Evolutionary conservation across 2,113 vertebrate species (phyloP).

Genomic region (Struthidea cinerea): DNA sequence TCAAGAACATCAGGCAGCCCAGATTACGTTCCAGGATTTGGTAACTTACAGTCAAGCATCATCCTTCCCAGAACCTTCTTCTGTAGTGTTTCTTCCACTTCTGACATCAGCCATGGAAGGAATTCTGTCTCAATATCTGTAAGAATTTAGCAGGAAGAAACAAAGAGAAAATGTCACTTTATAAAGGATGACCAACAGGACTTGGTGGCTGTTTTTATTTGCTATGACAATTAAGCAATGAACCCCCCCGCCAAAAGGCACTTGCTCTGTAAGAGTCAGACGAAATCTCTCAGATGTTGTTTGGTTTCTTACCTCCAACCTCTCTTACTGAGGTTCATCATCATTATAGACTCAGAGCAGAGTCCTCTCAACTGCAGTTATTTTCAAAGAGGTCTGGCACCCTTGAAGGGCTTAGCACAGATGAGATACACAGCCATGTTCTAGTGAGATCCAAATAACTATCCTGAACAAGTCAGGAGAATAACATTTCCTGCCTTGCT

Average conservation of each 20-base stretch:
- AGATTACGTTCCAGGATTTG: not conserved
- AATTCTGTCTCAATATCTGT: conserved; percentile 88
- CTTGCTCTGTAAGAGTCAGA: not conserved
- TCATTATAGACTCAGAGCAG: not conserved
- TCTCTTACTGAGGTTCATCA: not conserved
- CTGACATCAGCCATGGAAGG: conserved; percentile 84
- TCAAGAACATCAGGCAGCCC: not conserved
- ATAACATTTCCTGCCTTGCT: conserved; percentile 13
- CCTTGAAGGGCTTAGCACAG: not conserved
- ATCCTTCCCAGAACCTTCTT: conserved; percentile 72
- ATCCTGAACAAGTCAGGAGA: not conserved
- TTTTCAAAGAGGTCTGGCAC: not conserved
- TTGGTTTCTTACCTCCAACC: not conserved
- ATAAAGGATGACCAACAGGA: not conserved
- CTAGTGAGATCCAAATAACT: not conserved
- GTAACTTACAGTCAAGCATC: conserved; percentile 86
- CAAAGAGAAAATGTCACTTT: not conserved
- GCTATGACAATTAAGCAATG: not conserved
- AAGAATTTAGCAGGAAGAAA: conserved; percentile 12
- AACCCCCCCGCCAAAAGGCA: not conserved
- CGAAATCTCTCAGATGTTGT: not conserved
- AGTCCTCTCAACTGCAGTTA: not conserved
- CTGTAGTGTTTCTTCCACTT: conserved; percentile 76
- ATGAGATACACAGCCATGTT: not conserved
- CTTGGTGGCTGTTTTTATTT: not conserved